These are phyloP conservation scores for Danio albolineatus DNA, from an alignment of 2,797 vertebrate genomes.

Conservation along the genomic window DNA sequence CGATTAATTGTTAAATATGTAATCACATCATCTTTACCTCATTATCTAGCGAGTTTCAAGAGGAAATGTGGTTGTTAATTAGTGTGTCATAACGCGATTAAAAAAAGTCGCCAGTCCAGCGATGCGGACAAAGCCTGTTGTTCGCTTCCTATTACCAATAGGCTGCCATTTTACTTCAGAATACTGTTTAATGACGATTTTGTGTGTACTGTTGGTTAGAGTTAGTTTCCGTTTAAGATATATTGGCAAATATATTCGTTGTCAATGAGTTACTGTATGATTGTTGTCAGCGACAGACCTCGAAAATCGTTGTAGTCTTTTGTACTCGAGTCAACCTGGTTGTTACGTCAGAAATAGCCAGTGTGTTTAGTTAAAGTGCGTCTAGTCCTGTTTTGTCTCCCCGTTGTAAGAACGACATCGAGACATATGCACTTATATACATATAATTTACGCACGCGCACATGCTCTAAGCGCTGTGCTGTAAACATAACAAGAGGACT, in stretches of 20 bases:
- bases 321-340: not conserved
- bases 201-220: not conserved
- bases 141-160: constrained; percentile 20
- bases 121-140: constrained; percentile 50
- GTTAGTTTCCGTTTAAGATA: not conserved
- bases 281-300: not conserved
- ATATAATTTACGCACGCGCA: not conserved
- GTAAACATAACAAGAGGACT: not conserved
- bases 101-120: constrained; percentile 18
- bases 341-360: not conserved
- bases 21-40: not conserved
- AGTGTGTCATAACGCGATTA: constrained; percentile 29
- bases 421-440: not conserved
- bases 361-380: not conserved
- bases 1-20: not conserved
- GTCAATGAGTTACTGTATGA: not conserved
- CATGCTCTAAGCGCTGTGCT: not conserved
- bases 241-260: not conserved
- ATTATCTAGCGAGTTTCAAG: not conserved
- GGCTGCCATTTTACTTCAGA: constrained; percentile 26
- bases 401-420: not conserved
- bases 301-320: not conserved
- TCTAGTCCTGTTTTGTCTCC: not conserved
- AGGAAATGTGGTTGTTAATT: not conserved
- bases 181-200: not conserved